A percentile compares a stretch with the other conserved stretches of the same genome.
Conservation (phyloP, 2,888 invertebrate species). For the Andrena trimmerana region DNA sequence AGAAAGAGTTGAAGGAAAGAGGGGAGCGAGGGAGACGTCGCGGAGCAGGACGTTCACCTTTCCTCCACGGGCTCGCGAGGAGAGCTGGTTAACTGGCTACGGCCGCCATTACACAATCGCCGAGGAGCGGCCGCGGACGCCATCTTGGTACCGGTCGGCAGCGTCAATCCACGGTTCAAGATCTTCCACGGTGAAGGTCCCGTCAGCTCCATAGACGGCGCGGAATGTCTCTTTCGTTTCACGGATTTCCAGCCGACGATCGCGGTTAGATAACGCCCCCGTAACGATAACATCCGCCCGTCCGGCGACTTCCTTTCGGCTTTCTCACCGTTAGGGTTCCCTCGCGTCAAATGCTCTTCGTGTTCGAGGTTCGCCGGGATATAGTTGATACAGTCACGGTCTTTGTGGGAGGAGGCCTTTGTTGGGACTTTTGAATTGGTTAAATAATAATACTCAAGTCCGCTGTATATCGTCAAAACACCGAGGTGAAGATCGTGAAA, state of each 20-base stretch:
- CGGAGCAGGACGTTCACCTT: constrained; percentile 81
- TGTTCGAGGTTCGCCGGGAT: too few relatives aligned
- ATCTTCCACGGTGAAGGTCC: constrained; percentile 75
- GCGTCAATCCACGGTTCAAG: constrained; percentile 73
- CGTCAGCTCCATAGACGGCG: constrained; percentile 58
- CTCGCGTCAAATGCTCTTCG: too few relatives aligned
- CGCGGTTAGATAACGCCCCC: constrained; percentile 24
- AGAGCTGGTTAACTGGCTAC: constrained; percentile 67
- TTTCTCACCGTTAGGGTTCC: constrained; percentile 16
- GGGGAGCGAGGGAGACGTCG: constrained; percentile 14
- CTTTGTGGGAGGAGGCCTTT: too few relatives aligned
- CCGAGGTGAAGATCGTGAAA: too few relatives aligned
- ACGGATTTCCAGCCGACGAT: constrained; percentile 38
- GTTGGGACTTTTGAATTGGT: too few relatives aligned
- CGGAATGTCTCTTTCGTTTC: constrained; percentile 63
- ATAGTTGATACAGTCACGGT: too few relatives aligned
- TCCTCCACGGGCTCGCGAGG: constrained; percentile 71
- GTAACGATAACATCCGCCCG: constrained; percentile 22
- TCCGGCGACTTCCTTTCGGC: not conserved
- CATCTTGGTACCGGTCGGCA: constrained; percentile 80
- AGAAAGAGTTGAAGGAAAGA: constrained; percentile 11
- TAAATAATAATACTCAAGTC: too few relatives aligned
- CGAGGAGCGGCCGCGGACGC: constrained; percentile 69
- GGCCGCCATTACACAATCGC: constrained; percentile 84
- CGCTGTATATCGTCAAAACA: too few relatives aligned